These are phyloP conservation scores for Pelodytes ibericus DNA, from an alignment of 2,797 vertebrate species.

Conservation along the genomic window DNA sequence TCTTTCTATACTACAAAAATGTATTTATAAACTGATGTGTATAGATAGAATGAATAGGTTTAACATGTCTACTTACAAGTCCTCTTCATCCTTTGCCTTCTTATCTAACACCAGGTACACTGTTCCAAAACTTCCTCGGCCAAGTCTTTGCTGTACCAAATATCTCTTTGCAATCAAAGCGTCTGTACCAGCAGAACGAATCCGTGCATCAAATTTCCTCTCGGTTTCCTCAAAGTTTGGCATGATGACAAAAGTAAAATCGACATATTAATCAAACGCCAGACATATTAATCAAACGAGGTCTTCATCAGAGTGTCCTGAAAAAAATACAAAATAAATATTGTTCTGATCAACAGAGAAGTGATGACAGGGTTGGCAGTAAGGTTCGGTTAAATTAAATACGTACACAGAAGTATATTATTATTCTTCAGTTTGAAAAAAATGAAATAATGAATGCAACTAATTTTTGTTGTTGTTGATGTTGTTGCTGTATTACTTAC, in stretches of 20 bases:
- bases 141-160: constrained; percentile 71
- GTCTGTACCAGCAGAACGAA: constrained; percentile 55
- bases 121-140: constrained; percentile 80
- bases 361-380: too few relatives aligned
- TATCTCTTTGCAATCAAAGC: constrained; percentile 75
- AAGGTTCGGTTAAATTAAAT: too few relatives aligned
- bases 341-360: too few relatives aligned
- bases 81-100: constrained; percentile 72
- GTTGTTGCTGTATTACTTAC: too few relatives aligned
- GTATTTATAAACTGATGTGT: too few relatives aligned
- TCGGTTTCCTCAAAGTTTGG: constrained; percentile 71
- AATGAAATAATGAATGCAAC: too few relatives aligned
- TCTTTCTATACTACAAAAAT: too few relatives aligned
- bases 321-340: constrained; percentile 36
- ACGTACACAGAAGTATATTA: too few relatives aligned
- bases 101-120: constrained; percentile 80
- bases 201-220: constrained; percentile 51
- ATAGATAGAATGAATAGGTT: too few relatives aligned
- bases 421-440: too few relatives aligned
- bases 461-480: too few relatives aligned
- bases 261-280: not conserved
- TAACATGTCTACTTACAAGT: constrained; percentile 73
- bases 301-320: not conserved
- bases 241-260: constrained; percentile 61
- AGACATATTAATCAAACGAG: constrained; percentile 48